A percentile compares a stretch with the other conserved stretches of the same genome.
These are phyloP conservation scores for Sebastes wilsoni DNA, from an alignment of 2,797 vertebrate species.

Conservation along the genomic window DNA sequence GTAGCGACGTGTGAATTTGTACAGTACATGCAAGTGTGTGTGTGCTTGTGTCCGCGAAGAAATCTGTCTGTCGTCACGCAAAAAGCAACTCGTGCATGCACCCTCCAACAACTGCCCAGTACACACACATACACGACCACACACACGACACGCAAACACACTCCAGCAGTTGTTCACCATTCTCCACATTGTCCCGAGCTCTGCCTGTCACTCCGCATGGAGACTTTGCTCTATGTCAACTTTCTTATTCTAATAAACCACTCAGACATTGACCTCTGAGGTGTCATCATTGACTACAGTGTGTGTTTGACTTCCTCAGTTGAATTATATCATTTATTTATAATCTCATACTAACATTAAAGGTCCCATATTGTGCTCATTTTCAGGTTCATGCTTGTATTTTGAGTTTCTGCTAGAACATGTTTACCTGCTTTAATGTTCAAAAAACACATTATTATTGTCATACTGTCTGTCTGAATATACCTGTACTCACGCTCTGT, in stretches of 20 bases:
- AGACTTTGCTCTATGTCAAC: constrained; percentile 82
- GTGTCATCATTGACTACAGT: constrained; percentile 28
- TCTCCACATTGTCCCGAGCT: constrained; percentile 75
- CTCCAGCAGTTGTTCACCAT: constrained; percentile 71
- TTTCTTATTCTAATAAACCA: constrained; percentile 88
- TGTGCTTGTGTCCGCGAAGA: constrained; percentile 74
- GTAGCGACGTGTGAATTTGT: constrained; percentile 79
- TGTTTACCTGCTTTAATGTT: too few relatives aligned
- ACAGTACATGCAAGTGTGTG: constrained; percentile 81
- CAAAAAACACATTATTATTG: too few relatives aligned
- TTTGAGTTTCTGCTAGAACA: too few relatives aligned
- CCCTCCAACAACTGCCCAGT: constrained; percentile 66
- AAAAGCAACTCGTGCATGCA: constrained; percentile 76
- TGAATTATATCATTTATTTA: not conserved
- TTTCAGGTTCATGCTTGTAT: too few relatives aligned
- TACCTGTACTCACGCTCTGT: too few relatives aligned
- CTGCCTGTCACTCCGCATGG: constrained; percentile 83
- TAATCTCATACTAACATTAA: not conserved
- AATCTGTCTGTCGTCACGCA: constrained; percentile 71
- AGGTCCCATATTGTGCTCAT: too few relatives aligned
- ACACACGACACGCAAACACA: constrained; percentile 36
- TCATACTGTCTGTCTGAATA: too few relatives aligned
- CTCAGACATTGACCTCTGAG: constrained; percentile 67
- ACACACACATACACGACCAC: constrained; percentile 32
- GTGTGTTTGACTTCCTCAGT: not conserved